Evolutionary conservation across 2,113 vertebrate genomes (phyloP).

Genomic region (Equus quagga): DNA sequence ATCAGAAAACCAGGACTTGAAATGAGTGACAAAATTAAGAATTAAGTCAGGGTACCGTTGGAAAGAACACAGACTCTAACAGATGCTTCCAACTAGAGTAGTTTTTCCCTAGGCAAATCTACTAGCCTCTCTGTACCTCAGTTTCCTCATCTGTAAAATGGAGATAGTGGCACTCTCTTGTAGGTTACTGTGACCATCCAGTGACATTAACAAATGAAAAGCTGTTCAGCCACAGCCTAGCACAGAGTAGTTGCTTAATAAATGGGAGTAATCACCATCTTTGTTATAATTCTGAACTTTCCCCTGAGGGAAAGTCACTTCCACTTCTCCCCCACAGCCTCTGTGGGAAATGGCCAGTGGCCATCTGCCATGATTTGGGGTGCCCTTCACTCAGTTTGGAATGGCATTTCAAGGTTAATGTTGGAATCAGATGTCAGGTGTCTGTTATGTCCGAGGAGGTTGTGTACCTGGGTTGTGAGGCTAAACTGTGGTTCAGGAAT

Average conservation of each 20-base stretch:
- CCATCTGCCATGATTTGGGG: neutral
- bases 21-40: conserved; percentile 41
- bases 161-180: neutral
- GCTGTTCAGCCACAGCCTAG: neutral
- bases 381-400: neutral
- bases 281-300: neutral
- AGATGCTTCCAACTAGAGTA: neutral
- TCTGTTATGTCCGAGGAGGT: neutral
- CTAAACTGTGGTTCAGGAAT: neutral
- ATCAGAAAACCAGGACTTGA: conserved; percentile 27
- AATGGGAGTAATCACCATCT: neutral
- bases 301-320: neutral
- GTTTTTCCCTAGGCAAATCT: neutral
- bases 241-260: conserved; percentile 5
- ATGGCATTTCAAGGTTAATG: neutral
- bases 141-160: neutral
- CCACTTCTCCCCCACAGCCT: neutral
- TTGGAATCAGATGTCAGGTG: neutral
- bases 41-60: neutral
- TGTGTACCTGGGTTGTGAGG: neutral
- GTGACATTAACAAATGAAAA: neutral
- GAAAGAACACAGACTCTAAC: conserved; percentile 1
- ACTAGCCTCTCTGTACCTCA: neutral
- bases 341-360: neutral
- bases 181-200: neutral